A percentile compares a stretch with the other conserved stretches of the same genome.
phyloP scores from a whole-genome alignment of 2,888 invertebrate species.

The Monochamus alternatus region DNA sequence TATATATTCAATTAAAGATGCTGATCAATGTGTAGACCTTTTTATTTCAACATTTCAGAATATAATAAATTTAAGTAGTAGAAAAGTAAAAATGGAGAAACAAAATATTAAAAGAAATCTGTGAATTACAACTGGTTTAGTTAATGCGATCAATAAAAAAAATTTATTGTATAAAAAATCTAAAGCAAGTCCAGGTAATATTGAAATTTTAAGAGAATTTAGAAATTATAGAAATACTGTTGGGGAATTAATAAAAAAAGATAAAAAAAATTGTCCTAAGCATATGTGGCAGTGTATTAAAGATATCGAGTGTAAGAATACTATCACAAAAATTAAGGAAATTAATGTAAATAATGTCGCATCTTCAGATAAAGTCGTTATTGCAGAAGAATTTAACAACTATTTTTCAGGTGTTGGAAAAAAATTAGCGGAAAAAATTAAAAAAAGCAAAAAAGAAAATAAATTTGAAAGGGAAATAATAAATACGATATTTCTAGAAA shows the following conservation, averaged over 20 bases:
- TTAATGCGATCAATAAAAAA: neutral
- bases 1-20: neutral
- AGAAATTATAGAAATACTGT: no score
- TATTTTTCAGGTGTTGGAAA: neutral
- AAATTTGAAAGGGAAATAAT: neutral
- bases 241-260: neutral
- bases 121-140: no score
- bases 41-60: neutral
- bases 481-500: slow-evolving; percentile 5
- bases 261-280: slow-evolving; percentile 15
- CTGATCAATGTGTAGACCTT: neutral
- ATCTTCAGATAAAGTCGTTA: slow-evolving; percentile 14
- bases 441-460: no score
- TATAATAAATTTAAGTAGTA: neutral
- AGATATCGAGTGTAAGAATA: slow-evolving; percentile 1
- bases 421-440: no score
- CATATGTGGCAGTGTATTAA: slow-evolving; percentile 17
- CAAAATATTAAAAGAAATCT: neutral
- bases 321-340: slow-evolving; percentile 7
- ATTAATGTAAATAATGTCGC: neutral
- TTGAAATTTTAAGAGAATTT: neutral
- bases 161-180: neutral
- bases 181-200: neutral
- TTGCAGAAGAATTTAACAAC: slow-evolving; percentile 30
- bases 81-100: neutral